Percentiles rank a stretch among this genome's conserved stretches.
Evolutionary conservation across 2,888 invertebrate genomes (phyloP).

Genomic region (Euproctis similis): DNA sequence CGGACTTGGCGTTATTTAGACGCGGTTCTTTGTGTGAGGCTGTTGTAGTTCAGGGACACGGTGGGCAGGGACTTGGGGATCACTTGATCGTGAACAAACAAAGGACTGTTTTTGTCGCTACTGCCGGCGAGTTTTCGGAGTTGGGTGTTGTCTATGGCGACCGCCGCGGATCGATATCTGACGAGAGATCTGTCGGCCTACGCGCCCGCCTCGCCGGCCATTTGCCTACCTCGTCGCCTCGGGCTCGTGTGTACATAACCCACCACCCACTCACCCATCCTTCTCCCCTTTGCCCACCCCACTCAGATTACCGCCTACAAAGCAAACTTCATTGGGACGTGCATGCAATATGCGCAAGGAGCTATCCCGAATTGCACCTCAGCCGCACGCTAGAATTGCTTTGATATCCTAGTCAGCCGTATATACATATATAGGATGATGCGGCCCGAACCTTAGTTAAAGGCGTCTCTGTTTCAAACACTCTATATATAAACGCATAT

Average conservation of each 20-base stretch:
- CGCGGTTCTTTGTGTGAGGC: conserved; percentile 24
- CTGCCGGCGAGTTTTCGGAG: conserved; percentile 61
- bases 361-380: conserved; percentile 61
- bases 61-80: conserved; percentile 16
- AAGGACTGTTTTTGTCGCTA: conserved; percentile 71
- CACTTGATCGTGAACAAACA: conserved; percentile 50
- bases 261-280: conserved; percentile 66
- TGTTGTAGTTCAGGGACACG: too few species aligned
- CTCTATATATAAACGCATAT: too few species aligned
- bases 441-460: conserved; percentile 50
- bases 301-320: conserved; percentile 75
- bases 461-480: conserved; percentile 41
- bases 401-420: conserved; percentile 55
- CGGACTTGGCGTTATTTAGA: conserved; percentile 19
- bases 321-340: conserved; percentile 76
- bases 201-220: conserved; percentile 71
- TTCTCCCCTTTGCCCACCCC: conserved; percentile 51
- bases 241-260: conserved; percentile 73
- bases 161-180: conserved; percentile 72
- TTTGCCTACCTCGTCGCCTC: conserved; percentile 76
- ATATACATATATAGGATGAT: conserved; percentile 51
- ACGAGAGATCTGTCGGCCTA: conserved; percentile 71
- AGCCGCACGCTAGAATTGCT: conserved; percentile 54
- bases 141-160: conserved; percentile 61
- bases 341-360: conserved; percentile 76